These are phyloP conservation scores for Danio rerio DNA, from an alignment of 2,113 vertebrate genomes.

Conservation along the genomic window GRCz12tu NC_133183.1:63991001-63991500, in stretches of 20 bases:
- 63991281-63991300: background rate
- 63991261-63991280: background rate
- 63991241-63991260: too few relatives aligned
- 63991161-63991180: too few relatives aligned
- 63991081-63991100: too few relatives aligned
- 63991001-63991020: too few relatives aligned
- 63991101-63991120: too few relatives aligned
- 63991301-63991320: conserved; percentile 61
- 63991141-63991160: too few relatives aligned
- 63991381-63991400: conserved; percentile 63
- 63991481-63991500: background rate
- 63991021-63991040: too few relatives aligned
- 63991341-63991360: conserved; percentile 46
- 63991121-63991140: too few relatives aligned
- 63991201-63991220: conserved; percentile 58
- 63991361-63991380: conserved; percentile 51
- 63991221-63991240: conserved; percentile 28
- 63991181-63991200: background rate
- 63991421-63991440: conserved; percentile 75
- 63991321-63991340: conserved; percentile 58
- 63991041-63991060: too few relatives aligned
- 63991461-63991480: conserved; percentile 12
- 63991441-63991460: conserved; percentile 66
- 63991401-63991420: conserved; percentile 73
- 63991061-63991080: too few relatives aligned